Evolutionary conservation across 2,113 vertebrate genomes (phyloP), one percentile per base, ranked within the genome.

Genomic region (Gasterosteus nipponicus): DNA sequence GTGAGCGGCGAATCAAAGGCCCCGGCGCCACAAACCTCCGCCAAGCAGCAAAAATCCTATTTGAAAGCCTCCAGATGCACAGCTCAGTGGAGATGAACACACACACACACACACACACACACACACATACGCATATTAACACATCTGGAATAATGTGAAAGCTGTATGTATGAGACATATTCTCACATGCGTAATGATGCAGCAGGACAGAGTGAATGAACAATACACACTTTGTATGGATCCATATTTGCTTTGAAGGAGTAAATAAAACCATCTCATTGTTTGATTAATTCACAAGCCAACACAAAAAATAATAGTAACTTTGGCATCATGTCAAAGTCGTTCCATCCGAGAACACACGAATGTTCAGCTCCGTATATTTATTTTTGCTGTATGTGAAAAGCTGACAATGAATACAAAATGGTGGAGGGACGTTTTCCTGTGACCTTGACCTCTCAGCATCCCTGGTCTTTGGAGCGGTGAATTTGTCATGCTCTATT

Each of bases 11-110:
- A 78, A 85, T 85, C 87, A 81, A 85, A 89, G 83, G 70, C 82
- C 51, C 74, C 68, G 44, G 47, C 58, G 57, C 86, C 16, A 74
- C 71, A 81, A 85, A 78, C 77, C 71, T 82, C 68, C 46, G 2
- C 56, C 74, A 56, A 87, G 71, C 78, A 54, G 78, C 79, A 81
- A 53, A 74, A 87, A 84, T 89, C 77, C 77, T 78, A 64, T 84
- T 84, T 84, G 58, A 87, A 88, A 76, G n/a, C 66, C 66, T 80
- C 69, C 58, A 70, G 68, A 84, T 69, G 61, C 65, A 66, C 75
- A 81, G 71, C 74, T 84, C 78, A 61, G 63, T 67, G 67, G 58
- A 81, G 12, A 73, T 2, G 31, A 41, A 63, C 60, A 39, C 18
- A 33, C 3, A 26, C 19, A 57, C 41, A 46, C 14, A 26, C 42